Base-by-base conservation (phyloP, 2,888 invertebrate species). In the Campoplex capitator region DNA sequence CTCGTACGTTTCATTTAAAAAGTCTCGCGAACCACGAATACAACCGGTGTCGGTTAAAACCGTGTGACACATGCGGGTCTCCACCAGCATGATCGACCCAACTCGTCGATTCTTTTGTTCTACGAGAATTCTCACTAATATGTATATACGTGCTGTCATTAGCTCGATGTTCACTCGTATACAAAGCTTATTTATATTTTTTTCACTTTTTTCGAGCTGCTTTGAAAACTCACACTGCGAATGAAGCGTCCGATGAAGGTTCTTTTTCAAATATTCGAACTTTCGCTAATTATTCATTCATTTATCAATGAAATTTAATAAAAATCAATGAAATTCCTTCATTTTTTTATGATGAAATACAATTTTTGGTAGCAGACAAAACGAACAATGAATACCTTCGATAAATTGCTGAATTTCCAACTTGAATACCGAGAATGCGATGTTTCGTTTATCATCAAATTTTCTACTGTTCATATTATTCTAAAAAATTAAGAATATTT, bases 101-200 rank as follows among this genome's bases (percentile, higher is more conserved):
- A 58, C 78, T 80, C 83, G 70, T 80, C 83, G 70, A 73, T 86
- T 87, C 85, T 81, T 83, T 88, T 86, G 80, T 86, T 80, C 81
- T 56, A 48, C 56, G 58, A 70, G 65, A 62, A 18, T 73, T 42
- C 75, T 81, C 54, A 74, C 78, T 38, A 13, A 74, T 68, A 79
- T 58, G 23, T 16, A 68, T 2, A 23, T 23, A 23, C 23, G 48
- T 56, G 23, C n/a, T 1, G 42, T 51, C 45, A 11, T 48, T 76
- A 28, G 28, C 48, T 35, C 58, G 23, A 23, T 9, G 23, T 51
- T 45, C 67, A 32, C n/a, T 82, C 23, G 48, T 58, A 42, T 75
- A 70, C 38, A 16, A 67, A 18, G 51, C 32, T 78, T 32, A n/a
- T 67, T 78, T 32, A 58, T 32, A 28, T 45, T 58, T 32, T 45